Evolutionary conservation across 1,140 invertebrate genomes (phyloP).

Genomic region (Heliconius hewitsoni): DNA sequence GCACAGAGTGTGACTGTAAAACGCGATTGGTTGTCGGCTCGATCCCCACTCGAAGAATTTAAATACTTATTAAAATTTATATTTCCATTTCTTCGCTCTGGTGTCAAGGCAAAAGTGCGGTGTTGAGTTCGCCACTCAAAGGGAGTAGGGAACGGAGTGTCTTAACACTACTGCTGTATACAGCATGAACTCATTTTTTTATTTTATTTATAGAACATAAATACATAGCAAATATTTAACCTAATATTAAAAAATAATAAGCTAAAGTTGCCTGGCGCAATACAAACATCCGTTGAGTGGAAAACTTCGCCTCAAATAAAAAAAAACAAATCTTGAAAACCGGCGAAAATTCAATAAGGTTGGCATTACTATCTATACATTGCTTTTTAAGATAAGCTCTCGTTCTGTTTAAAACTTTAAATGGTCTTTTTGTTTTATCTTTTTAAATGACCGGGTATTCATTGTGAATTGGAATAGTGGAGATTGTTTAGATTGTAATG

Average conservation of each 20-base stretch:
- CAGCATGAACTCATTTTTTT: too few relatives aligned
- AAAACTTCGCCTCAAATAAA: constrained; percentile 22
- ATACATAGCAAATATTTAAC: background rate
- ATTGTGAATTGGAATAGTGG: background rate
- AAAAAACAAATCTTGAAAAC: constrained; percentile 18
- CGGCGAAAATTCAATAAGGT: constrained; percentile 23
- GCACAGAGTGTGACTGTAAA: too few relatives aligned
- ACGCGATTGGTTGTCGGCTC: too few relatives aligned
- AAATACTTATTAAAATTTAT: too few relatives aligned
- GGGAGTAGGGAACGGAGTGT: too few relatives aligned
- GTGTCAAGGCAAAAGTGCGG: too few relatives aligned
- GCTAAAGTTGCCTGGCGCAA: constrained; percentile 4
- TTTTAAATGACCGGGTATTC: background rate
- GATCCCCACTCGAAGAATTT: too few relatives aligned
- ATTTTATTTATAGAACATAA: background rate
- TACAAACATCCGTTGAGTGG: constrained; percentile 15
- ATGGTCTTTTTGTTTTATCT: background rate
- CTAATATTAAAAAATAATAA: background rate
- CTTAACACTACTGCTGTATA: too few relatives aligned
- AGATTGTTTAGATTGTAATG: background rate
- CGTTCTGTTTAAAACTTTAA: background rate
- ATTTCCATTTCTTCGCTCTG: too few relatives aligned
- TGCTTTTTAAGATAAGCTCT: constrained; percentile 6
- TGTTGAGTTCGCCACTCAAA: too few relatives aligned
- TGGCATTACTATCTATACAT: constrained; percentile 3